phyloP scores from a whole-genome alignment of 2,797 vertebrate species.

The Microctenopoma lineatum region DNA sequence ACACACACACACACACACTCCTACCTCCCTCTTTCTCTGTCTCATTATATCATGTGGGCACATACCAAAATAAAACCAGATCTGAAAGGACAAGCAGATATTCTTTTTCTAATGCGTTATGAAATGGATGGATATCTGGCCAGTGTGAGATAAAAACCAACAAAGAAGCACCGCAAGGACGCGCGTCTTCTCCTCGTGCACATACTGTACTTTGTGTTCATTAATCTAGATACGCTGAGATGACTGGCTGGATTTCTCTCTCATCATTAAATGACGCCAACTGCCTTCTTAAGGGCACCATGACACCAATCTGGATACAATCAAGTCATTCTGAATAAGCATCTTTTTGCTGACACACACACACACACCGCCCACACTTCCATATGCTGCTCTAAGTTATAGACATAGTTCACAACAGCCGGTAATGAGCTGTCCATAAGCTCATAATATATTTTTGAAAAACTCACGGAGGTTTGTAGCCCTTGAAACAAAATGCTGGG shows the following conservation, averaged over 20 bases:
- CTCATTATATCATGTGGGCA: slow-evolving; percentile 71
- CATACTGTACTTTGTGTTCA: slow-evolving; percentile 12
- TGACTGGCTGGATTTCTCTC: slow-evolving; percentile 12
- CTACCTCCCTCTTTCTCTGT: slow-evolving; percentile 56
- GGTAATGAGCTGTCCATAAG: slow-evolving; percentile 25
- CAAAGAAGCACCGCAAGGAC: slow-evolving; percentile 43
- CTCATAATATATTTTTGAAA: slow-evolving; percentile 8
- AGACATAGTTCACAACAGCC: slow-evolving; percentile 24
- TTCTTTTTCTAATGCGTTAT: slow-evolving; percentile 43
- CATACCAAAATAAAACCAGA: slow-evolving; percentile 70
- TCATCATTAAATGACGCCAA: slow-evolving; percentile 23
- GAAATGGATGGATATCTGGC: slow-evolving; percentile 61
- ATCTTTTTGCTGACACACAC: slow-evolving; percentile 45
- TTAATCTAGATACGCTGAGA: slow-evolving; percentile 6
- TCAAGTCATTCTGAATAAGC: slow-evolving; percentile 12
- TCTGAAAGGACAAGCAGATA: slow-evolving; percentile 54
- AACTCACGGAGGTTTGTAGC: slow-evolving; percentile 95
- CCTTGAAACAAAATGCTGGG: slow-evolving; percentile 92
- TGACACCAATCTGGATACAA: slow-evolving; percentile 9
- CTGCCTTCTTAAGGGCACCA: slow-evolving; percentile 4
- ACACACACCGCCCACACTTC: slow-evolving; percentile 35
- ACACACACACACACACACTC: slow-evolving; percentile 42
- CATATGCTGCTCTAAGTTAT: slow-evolving; percentile 28
- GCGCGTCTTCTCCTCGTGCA: slow-evolving; percentile 13
- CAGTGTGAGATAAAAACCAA: slow-evolving; percentile 28